Conservation (phyloP, 2,888 invertebrate species). For the Pyralis farinalis region DNA sequence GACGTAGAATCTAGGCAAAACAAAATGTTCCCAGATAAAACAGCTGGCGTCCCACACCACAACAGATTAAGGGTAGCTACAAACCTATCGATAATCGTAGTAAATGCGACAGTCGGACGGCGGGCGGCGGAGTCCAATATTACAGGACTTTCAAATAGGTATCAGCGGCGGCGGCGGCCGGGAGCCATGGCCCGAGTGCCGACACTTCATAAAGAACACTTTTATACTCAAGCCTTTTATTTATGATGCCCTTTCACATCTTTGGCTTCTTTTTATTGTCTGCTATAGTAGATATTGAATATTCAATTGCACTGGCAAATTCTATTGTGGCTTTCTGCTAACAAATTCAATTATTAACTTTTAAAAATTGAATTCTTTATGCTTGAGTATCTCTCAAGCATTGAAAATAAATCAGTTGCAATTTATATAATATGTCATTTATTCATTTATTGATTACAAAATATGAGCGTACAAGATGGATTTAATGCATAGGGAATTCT, state of each 20-base stretch:
- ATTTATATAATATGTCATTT: too few relatives aligned
- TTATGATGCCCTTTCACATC: slow-evolving; percentile 72
- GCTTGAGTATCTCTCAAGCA: too few relatives aligned
- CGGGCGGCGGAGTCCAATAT: slow-evolving; percentile 58
- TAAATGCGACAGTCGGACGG: slow-evolving; percentile 31
- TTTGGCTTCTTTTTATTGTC: slow-evolving; percentile 65
- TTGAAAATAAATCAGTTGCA: too few relatives aligned
- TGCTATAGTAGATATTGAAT: slow-evolving; percentile 52
- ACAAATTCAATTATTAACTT: too few relatives aligned
- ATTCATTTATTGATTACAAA: too few relatives aligned
- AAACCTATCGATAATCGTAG: slow-evolving; percentile 46
- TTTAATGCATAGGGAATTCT: too few relatives aligned
- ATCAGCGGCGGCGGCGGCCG: slow-evolving; percentile 60
- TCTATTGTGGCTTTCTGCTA: neutral
- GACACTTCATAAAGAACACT: slow-evolving; percentile 79
- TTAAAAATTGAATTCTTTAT: too few relatives aligned
- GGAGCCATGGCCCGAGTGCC: slow-evolving; percentile 38
- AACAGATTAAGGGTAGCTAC: slow-evolving; percentile 16
- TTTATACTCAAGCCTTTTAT: slow-evolving; percentile 76
- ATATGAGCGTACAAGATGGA: too few relatives aligned
- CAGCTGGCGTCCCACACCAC: slow-evolving; percentile 5
- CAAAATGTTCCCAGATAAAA: neutral
- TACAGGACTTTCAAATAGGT: slow-evolving; percentile 76
- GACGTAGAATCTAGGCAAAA: too few relatives aligned
- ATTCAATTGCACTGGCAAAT: slow-evolving; percentile 20